Conservation (phyloP, 2,888 invertebrate genomes). For the Acanthococcus lagerstroemiae region DNA sequence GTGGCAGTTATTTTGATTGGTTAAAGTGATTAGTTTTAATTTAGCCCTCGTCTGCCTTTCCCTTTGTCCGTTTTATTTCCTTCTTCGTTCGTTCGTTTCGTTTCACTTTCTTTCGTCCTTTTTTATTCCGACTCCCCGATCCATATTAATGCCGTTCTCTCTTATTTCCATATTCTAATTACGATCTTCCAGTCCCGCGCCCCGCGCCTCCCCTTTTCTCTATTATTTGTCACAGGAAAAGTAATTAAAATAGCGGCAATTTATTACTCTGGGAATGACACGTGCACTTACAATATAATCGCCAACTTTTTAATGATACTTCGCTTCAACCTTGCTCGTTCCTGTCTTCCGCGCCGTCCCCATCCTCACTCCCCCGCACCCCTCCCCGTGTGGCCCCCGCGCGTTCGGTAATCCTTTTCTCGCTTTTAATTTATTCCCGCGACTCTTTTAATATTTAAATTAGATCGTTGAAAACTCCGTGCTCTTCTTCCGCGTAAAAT, state of each 20-base stretch:
- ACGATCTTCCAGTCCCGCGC: constrained; percentile 17
- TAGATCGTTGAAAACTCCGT: constrained; percentile 1
- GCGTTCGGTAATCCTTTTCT: constrained; percentile 15
- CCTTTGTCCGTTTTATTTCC: constrained; percentile 17
- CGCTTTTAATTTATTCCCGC: constrained; percentile 21
- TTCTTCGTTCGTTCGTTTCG: constrained; percentile 11
- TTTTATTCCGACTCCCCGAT: constrained; percentile 21
- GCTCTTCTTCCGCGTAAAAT: neutral
- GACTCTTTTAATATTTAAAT: constrained; percentile 27
- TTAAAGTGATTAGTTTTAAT: constrained; percentile 31
- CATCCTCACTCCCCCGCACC: neutral
- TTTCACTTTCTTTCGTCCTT: constrained; percentile 20
- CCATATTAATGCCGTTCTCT: constrained; percentile 24
- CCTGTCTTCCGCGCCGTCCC: neutral
- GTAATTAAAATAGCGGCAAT: constrained; percentile 27
- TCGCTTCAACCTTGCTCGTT: constrained; percentile 17
- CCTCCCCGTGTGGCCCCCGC: neutral
- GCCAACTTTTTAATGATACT: constrained; percentile 27
- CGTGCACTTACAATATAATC: constrained; percentile 28
- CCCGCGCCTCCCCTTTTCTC: constrained; percentile 15
- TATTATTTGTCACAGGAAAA: constrained; percentile 27
- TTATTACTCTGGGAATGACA: constrained; percentile 26
- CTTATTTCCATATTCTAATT: constrained; percentile 28
- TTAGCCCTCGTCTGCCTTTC: constrained; percentile 20
- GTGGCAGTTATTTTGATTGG: constrained; percentile 29